Evolutionary conservation across 2,113 vertebrate species (phyloP).

Genomic region (Anolis sagrei): DNA sequence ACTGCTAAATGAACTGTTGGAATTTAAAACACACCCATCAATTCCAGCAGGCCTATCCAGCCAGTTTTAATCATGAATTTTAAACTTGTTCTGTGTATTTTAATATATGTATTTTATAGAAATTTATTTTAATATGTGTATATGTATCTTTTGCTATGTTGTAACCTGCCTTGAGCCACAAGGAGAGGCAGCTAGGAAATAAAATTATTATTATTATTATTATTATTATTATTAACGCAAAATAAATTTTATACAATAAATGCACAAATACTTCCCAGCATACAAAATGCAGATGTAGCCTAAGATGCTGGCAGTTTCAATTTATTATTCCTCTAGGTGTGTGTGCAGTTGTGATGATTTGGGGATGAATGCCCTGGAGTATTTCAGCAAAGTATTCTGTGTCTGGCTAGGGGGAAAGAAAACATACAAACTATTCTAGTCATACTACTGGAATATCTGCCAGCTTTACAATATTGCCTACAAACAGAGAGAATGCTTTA

Average conservation of each 20-base stretch:
- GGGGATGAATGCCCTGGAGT: not conserved
- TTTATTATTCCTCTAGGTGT: conserved; percentile 31
- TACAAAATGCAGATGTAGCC: conserved; percentile 1
- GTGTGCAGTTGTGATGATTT: conserved; percentile 34
- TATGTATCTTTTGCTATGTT: too few species aligned
- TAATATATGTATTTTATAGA: too few species aligned
- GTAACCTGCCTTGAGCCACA: too few species aligned
- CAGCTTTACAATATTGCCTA: not conserved
- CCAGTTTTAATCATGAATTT: too few species aligned
- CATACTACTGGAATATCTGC: not conserved
- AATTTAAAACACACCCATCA: too few species aligned
- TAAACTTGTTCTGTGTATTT: too few species aligned
- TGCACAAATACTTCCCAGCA: conserved; percentile 20
- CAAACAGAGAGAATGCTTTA: not conserved
- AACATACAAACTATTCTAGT: not conserved
- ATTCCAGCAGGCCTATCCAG: too few species aligned
- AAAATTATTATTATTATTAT: too few species aligned
- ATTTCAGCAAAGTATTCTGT: conserved; percentile 23
- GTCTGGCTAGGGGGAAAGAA: not conserved
- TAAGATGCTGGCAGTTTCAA: conserved; percentile 9
- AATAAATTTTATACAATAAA: not conserved
- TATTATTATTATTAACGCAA: too few species aligned
- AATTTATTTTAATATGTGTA: too few species aligned
- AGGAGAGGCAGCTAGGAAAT: too few species aligned
- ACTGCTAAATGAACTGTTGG: too few species aligned